Evolutionary conservation across 2,113 vertebrate species (phyloP).

Genomic region (Cichladusa arquata): DNA sequence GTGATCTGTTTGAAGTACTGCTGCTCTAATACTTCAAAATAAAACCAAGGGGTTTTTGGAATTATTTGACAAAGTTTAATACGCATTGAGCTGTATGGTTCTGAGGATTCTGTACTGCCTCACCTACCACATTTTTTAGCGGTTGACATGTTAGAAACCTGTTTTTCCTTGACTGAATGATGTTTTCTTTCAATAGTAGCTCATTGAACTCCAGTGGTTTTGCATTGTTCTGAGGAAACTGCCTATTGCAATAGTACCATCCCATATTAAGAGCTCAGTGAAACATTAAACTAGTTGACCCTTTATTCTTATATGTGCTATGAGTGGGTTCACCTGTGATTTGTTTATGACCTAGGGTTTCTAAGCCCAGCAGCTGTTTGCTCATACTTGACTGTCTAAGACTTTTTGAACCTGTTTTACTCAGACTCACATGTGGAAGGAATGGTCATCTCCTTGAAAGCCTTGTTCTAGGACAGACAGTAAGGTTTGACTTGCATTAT

Average conservation of each 20-base stretch:
- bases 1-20: not conserved
- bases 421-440: not conserved
- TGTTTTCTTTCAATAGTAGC: not conserved
- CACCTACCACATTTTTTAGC: not conserved
- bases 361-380: not conserved
- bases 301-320: not conserved
- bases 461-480: not conserved
- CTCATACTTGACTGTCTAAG: not conserved
- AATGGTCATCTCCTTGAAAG: not conserved
- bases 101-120: not conserved
- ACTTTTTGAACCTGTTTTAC: not conserved
- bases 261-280: not conserved
- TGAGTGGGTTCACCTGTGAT: not conserved
- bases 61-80: not conserved
- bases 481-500: not conserved
- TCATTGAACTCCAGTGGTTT: not conserved
- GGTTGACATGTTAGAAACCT: not conserved
- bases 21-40: not conserved
- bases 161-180: not conserved
- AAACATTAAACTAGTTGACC: not conserved
- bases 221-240: not conserved
- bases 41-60: not conserved
- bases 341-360: not conserved
- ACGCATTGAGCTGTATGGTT: not conserved
- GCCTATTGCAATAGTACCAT: not conserved